Evolutionary conservation across 2,888 invertebrate species (phyloP).

Genomic region (Drosophila mettleri): DNA sequence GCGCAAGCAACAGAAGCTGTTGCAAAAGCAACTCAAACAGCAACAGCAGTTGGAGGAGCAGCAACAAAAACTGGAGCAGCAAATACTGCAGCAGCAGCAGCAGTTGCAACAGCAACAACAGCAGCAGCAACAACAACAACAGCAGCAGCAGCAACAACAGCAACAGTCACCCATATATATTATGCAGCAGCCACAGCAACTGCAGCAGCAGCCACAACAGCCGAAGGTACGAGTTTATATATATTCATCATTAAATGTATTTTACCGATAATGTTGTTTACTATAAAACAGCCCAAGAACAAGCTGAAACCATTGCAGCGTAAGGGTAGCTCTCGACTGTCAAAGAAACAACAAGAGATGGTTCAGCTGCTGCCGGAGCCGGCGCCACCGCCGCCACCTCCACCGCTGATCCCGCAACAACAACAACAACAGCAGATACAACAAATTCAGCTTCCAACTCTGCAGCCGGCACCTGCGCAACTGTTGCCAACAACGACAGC

Average conservation of each 20-base stretch:
- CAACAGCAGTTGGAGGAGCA: constrained; percentile 61
- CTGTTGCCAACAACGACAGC: constrained; percentile 68
- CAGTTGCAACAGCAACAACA: constrained; percentile 48
- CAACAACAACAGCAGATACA: constrained; percentile 68
- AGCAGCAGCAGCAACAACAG: constrained; percentile 53
- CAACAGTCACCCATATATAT: constrained; percentile 39
- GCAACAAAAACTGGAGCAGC: constrained; percentile 55
- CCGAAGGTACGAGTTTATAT: constrained; percentile 12
- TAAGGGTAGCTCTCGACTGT: constrained; percentile 56
- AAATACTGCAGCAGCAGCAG: constrained; percentile 63
- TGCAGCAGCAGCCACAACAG: constrained; percentile 42
- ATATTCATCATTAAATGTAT: not conserved
- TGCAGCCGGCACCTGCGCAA: constrained; percentile 65
- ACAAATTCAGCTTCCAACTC: constrained; percentile 65
- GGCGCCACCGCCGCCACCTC: constrained; percentile 50
- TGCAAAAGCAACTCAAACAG: constrained; percentile 60
- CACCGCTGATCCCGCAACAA: constrained; percentile 49
- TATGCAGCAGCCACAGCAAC: constrained; percentile 47
- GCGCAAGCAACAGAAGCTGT: constrained; percentile 57
- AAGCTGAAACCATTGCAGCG: constrained; percentile 67
- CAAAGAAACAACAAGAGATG: constrained; percentile 59
- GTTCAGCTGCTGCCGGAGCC: constrained; percentile 53
- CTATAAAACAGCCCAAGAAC: constrained; percentile 39
- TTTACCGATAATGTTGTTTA: not conserved
- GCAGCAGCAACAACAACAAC: constrained; percentile 43